Base-by-base conservation (phyloP, 2,113 vertebrate genomes). In the Leuciscus idus region DNA sequence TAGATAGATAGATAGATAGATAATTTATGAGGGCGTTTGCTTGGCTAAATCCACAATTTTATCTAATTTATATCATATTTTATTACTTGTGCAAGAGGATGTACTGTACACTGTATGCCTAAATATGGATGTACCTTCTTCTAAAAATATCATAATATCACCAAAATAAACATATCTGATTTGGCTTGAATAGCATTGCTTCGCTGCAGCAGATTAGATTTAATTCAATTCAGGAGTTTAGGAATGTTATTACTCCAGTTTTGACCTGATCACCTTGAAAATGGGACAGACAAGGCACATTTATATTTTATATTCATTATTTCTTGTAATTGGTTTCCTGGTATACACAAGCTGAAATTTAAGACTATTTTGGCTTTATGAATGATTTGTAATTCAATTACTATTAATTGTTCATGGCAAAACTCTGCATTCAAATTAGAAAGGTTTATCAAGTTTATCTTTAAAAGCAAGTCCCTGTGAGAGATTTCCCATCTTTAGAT, bases 401-500 rank as follows among this genome's bases (percentile, higher is more conserved):
- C 12, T 59, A 79, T 59, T 39, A 78, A 57, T 36, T 33, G 17
- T 55, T 57, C 21, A 59, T 39, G 33, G 11, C 76, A 39, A 33
- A 77, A 55, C 50, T 55, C 19, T 52, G 50, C 13, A 15, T 15
- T 52, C 13, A 5, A 21, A 57, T 21, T 21, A 7, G 19, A 21
- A 57, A 57, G 19, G 19, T 19, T 33, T 33, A 33, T 33, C 66
- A 10, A 10, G 36, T 73, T 73, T 73, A 0, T 46, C 21, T 81
- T 81, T 28, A 3, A 64, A 81, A 81, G 39, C 46, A 64, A 81
- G 15, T 21, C 79, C 39, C n/a, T 62, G 79, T 64, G 79, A 28
- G 61, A 81, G 43, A 50, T 82, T 82, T 82, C 26, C 21, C 46
- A 68, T 82, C 62, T 82, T 52, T 52, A 82, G 62, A 68, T 66